phyloP scores from a whole-genome alignment of 92 coral and sea anemone genomes.

The Phenganax subtilis region DNA sequence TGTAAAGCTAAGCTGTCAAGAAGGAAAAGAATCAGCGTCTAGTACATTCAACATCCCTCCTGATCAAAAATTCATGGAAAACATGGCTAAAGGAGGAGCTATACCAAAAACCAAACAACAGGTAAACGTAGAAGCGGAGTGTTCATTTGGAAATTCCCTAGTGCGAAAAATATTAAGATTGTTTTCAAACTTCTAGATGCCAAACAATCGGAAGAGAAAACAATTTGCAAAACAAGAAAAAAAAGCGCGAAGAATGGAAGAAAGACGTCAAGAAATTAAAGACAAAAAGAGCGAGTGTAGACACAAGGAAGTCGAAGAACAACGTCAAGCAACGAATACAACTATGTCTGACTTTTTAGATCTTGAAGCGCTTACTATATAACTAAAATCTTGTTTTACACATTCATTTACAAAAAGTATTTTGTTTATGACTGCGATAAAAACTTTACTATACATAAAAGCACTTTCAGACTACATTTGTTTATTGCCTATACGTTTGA shows the following conservation, averaged over 20 bases:
- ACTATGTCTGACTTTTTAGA: conserved; percentile 8
- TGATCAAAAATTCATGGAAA: not conserved
- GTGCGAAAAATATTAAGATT: not conserved
- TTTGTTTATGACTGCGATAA: not conserved
- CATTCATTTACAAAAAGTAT: not conserved
- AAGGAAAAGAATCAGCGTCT: not conserved
- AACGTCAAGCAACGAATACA: conserved; percentile 1
- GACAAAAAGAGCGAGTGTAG: not conserved
- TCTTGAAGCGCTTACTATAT: conserved; percentile 33
- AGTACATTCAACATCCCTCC: not conserved
- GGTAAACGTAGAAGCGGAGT: conserved; percentile 6
- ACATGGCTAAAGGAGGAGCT: not conserved
- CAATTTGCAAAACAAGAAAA: conserved; percentile 90
- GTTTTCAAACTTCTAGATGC: conserved; percentile 27
- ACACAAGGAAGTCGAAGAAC: not conserved
- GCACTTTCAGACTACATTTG: not conserved
- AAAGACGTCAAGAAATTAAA: conserved; percentile 56
- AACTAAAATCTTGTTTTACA: not conserved
- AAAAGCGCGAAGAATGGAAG: conserved; percentile 76
- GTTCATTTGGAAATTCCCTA: not conserved
- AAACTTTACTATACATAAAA: not conserved
- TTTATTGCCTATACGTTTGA: not conserved
- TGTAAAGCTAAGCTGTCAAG: not conserved
- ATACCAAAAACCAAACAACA: conserved; percentile 28
- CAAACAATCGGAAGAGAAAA: conserved; percentile 81